A percentile compares a stretch with the other conserved stretches of the same genome.
Evolutionary conservation across 1,140 invertebrate genomes (phyloP).

Genomic region (Anastatus disparis): DNA sequence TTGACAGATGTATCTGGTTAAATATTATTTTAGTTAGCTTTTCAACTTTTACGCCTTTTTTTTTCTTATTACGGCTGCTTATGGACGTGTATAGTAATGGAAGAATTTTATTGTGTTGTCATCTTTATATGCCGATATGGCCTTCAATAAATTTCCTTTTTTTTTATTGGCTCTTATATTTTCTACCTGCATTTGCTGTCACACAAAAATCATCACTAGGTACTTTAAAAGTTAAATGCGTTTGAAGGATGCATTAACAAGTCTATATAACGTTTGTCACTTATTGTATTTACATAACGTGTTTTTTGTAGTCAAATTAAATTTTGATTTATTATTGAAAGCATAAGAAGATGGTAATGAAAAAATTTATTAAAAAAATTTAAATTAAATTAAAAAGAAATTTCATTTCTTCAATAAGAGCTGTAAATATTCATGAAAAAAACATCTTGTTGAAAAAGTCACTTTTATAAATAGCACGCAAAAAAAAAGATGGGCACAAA

Average conservation of each 20-base stretch:
- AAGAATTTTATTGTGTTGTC: background rate
- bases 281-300: background rate
- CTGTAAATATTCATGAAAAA: too few relatives aligned
- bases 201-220: background rate
- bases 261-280: background rate
- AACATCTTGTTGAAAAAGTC: too few relatives aligned
- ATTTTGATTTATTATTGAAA: too few relatives aligned
- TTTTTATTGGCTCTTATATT: background rate
- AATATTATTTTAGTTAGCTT: conserved; percentile 30
- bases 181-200: background rate
- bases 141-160: conserved; percentile 1
- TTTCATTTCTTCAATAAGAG: too few relatives aligned
- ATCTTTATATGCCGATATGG: background rate
- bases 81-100: background rate
- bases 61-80: too few relatives aligned
- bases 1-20: conserved; percentile 25
- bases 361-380: too few relatives aligned
- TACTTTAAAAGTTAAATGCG: background rate
- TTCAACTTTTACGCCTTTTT: too few relatives aligned
- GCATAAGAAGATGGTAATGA: too few relatives aligned
- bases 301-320: background rate
- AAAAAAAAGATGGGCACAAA: too few relatives aligned
- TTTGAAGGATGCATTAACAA: background rate
- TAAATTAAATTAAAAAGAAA: too few relatives aligned
- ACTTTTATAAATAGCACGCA: too few relatives aligned